Conservation (phyloP, 53 echinoderm and acorn worm genomes). For the Echinometra lucunter region DNA sequence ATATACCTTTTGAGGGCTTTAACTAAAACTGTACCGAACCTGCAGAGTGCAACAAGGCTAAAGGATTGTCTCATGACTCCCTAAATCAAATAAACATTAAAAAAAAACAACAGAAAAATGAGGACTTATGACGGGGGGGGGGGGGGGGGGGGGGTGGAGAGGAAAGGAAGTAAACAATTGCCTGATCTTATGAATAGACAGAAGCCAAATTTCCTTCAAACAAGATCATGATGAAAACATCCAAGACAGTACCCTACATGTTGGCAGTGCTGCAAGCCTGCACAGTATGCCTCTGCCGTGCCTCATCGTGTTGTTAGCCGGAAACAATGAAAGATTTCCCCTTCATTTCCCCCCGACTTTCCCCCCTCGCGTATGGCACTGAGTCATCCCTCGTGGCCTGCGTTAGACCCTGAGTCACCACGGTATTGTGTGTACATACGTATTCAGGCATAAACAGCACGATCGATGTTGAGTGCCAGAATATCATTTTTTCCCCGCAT, state of each 20-base stretch:
- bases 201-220: neutral
- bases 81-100: no score
- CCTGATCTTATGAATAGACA: neutral
- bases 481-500: neutral
- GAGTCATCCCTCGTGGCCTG: constrained; percentile 12
- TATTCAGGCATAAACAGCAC: neutral
- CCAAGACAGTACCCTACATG: neutral
- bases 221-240: neutral
- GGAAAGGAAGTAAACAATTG: constrained; percentile 3
- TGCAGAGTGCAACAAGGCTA: no score
- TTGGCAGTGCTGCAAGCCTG: neutral
- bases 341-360: constrained; percentile 38
- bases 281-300: neutral
- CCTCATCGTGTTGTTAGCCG: constrained; percentile 34
- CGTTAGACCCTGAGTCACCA: neutral
- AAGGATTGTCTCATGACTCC: no score
- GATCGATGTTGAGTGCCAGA: neutral
- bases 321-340: constrained; percentile 64
- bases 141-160: neutral
- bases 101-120: neutral
- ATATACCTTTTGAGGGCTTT: no score
- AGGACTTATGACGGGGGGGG: neutral
- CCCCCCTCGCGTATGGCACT: constrained; percentile 48
- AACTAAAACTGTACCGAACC: no score
- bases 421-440: constrained; percentile 30